Conservation (phyloP, 1,140 invertebrate genomes). For the Rhyzopertha dominica region DNA sequence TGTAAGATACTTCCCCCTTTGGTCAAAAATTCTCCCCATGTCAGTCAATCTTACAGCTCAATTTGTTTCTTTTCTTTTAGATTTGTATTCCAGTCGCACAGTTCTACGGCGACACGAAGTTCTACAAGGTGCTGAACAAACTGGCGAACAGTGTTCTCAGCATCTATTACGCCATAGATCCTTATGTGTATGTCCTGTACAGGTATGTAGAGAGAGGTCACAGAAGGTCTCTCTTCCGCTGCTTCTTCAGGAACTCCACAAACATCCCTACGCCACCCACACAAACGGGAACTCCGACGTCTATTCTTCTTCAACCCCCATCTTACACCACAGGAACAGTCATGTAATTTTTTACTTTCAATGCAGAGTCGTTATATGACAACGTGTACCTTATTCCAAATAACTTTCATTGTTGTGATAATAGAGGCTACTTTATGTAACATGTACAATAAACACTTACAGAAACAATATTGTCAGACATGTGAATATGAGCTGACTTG, state of each 20-base stretch:
- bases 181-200: constrained; percentile 74
- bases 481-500: no score
- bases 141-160: constrained; percentile 71
- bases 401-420: no score
- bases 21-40: no score
- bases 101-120: constrained; percentile 33
- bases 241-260: constrained; percentile 23
- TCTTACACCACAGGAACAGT: no score
- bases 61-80: constrained; percentile 46
- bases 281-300: constrained; percentile 23
- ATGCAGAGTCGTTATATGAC: no score
- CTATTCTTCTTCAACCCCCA: constrained; percentile 18
- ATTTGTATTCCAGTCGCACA: constrained; percentile 66
- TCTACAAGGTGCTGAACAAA: constrained; percentile 49
- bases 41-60: no score
- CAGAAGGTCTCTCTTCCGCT: constrained; percentile 21
- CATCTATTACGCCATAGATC: constrained; percentile 77
- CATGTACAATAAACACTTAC: no score
- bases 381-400: no score
- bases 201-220: constrained; percentile 45
- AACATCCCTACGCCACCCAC: constrained; percentile 19
- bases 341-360: no score
- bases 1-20: no score
- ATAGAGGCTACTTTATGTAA: no score
- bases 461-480: no score